A percentile compares a stretch with the other conserved stretches of the same genome.
Conservation (phyloP, 2,113 vertebrate species). For the Chamaea fasciata region DNA sequence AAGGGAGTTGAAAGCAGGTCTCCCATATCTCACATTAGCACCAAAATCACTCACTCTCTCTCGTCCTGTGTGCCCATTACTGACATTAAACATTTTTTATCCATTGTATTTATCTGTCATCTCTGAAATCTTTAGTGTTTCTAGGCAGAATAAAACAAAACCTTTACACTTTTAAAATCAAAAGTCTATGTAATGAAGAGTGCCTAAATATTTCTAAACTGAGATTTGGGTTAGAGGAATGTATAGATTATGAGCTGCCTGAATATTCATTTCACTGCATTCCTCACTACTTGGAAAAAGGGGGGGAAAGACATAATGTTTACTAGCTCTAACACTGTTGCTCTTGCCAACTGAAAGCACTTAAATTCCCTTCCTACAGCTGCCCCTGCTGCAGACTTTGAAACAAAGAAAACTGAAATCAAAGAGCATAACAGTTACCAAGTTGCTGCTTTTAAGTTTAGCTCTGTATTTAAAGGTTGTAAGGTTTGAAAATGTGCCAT, state of each 20-base stretch:
- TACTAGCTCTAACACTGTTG: slow-evolving; percentile 36
- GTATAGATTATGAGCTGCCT: not conserved
- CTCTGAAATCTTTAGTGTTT: slow-evolving; percentile 39
- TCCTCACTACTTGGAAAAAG: not conserved
- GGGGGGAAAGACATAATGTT: not conserved
- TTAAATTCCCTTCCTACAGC: slow-evolving; percentile 27
- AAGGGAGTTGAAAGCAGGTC: slow-evolving; percentile 1
- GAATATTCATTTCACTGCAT: slow-evolving; percentile 1
- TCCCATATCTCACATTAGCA: not conserved
- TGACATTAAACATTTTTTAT: not conserved
- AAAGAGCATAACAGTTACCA: slow-evolving; percentile 14
- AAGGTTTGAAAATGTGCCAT: slow-evolving; percentile 44
- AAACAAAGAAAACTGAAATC: slow-evolving; percentile 36
- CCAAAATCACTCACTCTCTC: not conserved
- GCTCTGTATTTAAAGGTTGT: slow-evolving; percentile 10
- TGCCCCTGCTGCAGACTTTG: slow-evolving; percentile 1
- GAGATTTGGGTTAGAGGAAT: not conserved
- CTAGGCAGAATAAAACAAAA: slow-evolving; percentile 24
- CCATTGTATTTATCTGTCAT: slow-evolving; percentile 38
- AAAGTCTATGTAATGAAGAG: not conserved
- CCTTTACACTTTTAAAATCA: slow-evolving; percentile 1
- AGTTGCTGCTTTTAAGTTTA: slow-evolving; percentile 35
- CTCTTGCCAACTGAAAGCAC: slow-evolving; percentile 25
- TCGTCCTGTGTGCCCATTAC: not conserved
- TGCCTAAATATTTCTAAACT: slow-evolving; percentile 1